Evolutionary conservation across 1,140 invertebrate genomes (phyloP), one percentile per base, ranked within the genome.

Genomic region (Zaprionus tsacasi): DNA sequence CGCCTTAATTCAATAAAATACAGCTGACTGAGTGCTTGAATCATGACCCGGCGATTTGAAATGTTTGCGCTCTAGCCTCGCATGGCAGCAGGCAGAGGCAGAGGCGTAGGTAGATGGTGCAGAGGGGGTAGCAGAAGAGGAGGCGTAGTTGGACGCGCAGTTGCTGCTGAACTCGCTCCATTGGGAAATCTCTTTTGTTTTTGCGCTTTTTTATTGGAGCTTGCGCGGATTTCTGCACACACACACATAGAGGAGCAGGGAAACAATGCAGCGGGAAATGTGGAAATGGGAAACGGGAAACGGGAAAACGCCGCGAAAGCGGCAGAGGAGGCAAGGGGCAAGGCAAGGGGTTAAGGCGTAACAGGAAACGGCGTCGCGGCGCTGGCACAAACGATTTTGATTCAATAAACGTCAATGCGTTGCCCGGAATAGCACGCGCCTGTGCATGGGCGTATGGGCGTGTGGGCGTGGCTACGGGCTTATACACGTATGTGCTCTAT

Each of bases 1-100:
- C 76, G 72, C 83, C 82, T 63, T 86, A 86, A 87, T 87, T 87
- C 82, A 87, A 87, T 87, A 87, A 87, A 87, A 87, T 87, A 88
- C 82, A 87, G 82, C 83, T 87, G 82, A 87, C 83, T 87, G 82
- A 87, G 85, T 87, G 82, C 82, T 87, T 87, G 82, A 87, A 87
- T 87, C 82, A 87, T 87, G 82, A 87, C 82, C 82, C 80, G 82
- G 76, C 82, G 82, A 80, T 87, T 87, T 87, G 73, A 87, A 88
- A 87, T 87, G 82, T 88, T 87, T 87, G 83, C 64, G 68, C 73
- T 60, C 45, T 50, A 55, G 59, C 57, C 45, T 63, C 40, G 58
- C 52, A 67, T 70, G 67, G 38, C 36, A 48, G 71, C 21, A 48
- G 21, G 2, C n/a, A 45, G 21, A 30, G 17, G 8, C 27, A 2